phyloP scores from a whole-genome alignment of 2,888 invertebrate species.

The Leptogaster cylindrica region DNA sequence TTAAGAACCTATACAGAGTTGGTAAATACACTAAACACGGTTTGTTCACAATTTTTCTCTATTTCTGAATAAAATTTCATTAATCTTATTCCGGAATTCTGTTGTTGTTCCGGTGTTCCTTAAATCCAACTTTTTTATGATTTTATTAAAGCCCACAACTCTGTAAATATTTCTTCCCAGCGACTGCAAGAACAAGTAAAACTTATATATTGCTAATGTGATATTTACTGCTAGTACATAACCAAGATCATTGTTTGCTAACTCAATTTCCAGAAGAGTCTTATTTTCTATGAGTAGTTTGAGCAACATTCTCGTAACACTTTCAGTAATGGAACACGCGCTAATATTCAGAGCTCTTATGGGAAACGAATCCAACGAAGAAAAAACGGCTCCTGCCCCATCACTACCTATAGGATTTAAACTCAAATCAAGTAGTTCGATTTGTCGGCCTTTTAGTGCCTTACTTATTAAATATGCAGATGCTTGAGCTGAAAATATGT shows the following conservation, averaged over 20 bases:
- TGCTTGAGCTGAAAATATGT: conserved; percentile 53
- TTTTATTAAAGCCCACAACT: conserved; percentile 56
- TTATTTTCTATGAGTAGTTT: conserved; percentile 56
- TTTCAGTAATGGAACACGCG: conserved; percentile 55
- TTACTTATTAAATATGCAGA: conserved; percentile 57
- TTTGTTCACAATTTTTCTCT: conserved; percentile 25
- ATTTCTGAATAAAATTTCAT: conserved; percentile 46
- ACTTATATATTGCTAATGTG: not conserved
- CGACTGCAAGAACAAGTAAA: conserved; percentile 50
- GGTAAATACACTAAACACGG: too few relatives aligned
- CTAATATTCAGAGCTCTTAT: conserved; percentile 55
- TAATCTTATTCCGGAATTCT: conserved; percentile 54
- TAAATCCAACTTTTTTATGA: conserved; percentile 54
- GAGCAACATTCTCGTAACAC: conserved; percentile 56
- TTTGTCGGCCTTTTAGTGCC: conserved; percentile 52
- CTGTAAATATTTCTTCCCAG: conserved; percentile 57
- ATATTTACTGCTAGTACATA: conserved; percentile 50
- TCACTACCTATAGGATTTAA: conserved; percentile 61
- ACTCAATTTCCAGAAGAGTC: conserved; percentile 53
- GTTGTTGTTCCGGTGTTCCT: conserved; percentile 56
- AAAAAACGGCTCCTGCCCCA: conserved; percentile 58
- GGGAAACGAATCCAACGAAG: conserved; percentile 53
- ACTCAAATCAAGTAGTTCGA: conserved; percentile 55
- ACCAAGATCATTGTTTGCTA: conserved; percentile 57
- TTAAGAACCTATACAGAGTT: too few relatives aligned